A percentile compares a stretch with the other conserved stretches of the same genome.
These are phyloP conservation scores for Oreocharis arfaki DNA, from an alignment of 2,113 vertebrate genomes.

Conservation along the genomic window DNA sequence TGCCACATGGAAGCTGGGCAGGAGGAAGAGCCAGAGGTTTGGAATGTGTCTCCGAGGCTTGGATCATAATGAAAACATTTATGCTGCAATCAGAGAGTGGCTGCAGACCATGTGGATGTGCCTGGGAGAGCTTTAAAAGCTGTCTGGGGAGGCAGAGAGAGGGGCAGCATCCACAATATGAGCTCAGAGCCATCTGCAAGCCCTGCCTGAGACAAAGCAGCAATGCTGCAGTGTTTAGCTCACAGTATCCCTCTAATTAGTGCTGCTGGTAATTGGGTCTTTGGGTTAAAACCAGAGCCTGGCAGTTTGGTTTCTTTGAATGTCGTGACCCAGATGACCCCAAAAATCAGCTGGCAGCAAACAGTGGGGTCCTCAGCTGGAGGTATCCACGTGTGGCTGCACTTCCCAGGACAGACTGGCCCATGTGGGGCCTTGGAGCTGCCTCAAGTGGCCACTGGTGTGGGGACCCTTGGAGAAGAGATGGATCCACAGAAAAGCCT, in stretches of 20 bases:
- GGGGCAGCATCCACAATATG: not conserved
- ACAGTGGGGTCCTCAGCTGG: not conserved
- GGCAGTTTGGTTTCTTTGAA: not conserved
- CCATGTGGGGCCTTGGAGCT: not conserved
- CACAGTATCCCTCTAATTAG: not conserved
- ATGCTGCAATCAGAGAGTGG: not conserved
- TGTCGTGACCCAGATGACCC: not conserved
- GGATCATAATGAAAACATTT: not conserved
- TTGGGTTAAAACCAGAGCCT: not conserved
- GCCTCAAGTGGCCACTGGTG: not conserved
- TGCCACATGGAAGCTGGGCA: not conserved
- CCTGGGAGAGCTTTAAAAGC: not conserved
- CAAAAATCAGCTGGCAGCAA: not conserved
- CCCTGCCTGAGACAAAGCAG: not conserved
- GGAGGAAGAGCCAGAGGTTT: not conserved
- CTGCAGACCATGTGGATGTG: not conserved
- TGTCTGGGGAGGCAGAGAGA: not conserved
- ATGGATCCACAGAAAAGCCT: rapidly evolving
- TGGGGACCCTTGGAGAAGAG: not conserved
- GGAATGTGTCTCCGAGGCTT: not conserved
- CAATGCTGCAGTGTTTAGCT: not conserved
- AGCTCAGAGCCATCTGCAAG: not conserved
- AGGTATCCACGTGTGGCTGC: not conserved
- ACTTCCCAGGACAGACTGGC: not conserved
- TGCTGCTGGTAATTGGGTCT: not conserved